Base-by-base conservation (phyloP, 2,888 invertebrate species). In the Erpobdella octoculata region DNA sequence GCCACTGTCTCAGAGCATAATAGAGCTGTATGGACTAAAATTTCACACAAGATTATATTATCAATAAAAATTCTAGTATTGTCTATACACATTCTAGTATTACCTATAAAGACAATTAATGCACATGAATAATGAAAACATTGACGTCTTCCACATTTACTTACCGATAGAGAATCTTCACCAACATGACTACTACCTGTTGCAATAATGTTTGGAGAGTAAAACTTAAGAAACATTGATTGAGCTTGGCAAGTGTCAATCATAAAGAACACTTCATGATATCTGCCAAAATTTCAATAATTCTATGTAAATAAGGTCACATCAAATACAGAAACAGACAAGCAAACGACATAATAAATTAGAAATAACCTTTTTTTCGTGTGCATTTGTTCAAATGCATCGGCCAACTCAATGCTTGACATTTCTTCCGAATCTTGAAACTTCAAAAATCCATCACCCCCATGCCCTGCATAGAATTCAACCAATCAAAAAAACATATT, bases 361-460 rank as follows among this genome's bases (percentile, higher is more conserved):
- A 15, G 5, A 31, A 33, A 21, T 33, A 5, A 91, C 90, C 95
- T 88, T 83, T 90, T 89, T 81, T 98, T 97, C 81, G 97, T 94
- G 93, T 95, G 96, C 98, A 99, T 99, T 84, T 98, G 97, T 81
- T 98, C 95, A 71, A 99, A 87, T 25, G 97, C 97, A 88, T 99
- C 97, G 25, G 96, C 97, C 78, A 99, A 85, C 82, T 99, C 98
- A 79, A 95, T 92, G 83, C 92, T 95, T 1, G 97, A 97, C 31
- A 99, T 92, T 85, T 99, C 98, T 81, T 98, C 96, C 0, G 96
- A 93, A 82, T 98, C 97, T 85, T 99, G 98, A 82, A 99, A 99
- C 84, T 99, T 99, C 0, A 99, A 85, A 82, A 99, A 99, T 0
- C 97, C 97, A 85, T 98, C 97, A 25, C 98, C 98, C 5, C 98